Conservation (phyloP, 2,888 invertebrate species). For the Cloeon dipterum region DNA sequence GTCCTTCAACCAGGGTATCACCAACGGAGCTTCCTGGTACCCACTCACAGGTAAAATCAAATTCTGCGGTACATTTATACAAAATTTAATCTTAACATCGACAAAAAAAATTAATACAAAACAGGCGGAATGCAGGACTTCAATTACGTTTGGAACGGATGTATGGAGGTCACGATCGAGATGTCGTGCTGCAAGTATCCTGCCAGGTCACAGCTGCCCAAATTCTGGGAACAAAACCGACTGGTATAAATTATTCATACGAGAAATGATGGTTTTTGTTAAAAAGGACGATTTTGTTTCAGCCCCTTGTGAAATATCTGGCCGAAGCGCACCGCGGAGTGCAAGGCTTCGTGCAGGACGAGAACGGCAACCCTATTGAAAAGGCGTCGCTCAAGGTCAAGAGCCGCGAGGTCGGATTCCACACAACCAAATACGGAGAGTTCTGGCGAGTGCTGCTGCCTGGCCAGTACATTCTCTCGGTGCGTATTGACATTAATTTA, state of each 20-base stretch:
- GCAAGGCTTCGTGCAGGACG: slow-evolving; percentile 51
- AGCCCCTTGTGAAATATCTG: slow-evolving; percentile 62
- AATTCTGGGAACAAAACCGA: slow-evolving; percentile 77
- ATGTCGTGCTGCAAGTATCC: slow-evolving; percentile 90
- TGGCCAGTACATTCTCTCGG: too few species aligned
- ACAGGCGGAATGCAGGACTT: slow-evolving; percentile 80
- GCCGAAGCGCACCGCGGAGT: slow-evolving; percentile 75
- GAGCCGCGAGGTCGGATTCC: slow-evolving; percentile 62
- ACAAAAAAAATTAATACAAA: too few species aligned
- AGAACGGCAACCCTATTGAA: slow-evolving; percentile 53
- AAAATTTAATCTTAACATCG: too few species aligned
- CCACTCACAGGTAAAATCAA: slow-evolving; percentile 53
- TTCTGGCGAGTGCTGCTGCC: slow-evolving; percentile 83
- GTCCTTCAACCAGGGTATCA: slow-evolving; percentile 70
- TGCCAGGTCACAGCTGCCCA: slow-evolving; percentile 46
- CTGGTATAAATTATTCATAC: slow-evolving; percentile 28
- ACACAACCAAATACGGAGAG: slow-evolving; percentile 76
- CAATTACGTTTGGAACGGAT: slow-evolving; percentile 81
- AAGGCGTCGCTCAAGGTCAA: slow-evolving; percentile 56
- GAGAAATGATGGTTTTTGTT: too few species aligned
- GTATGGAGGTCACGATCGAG: slow-evolving; percentile 88
- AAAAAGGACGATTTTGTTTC: slow-evolving; percentile 13
- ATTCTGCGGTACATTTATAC: too few species aligned
- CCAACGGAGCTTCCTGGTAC: slow-evolving; percentile 89
- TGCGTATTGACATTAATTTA: too few species aligned